Evolutionary conservation across 2,797 vertebrate genomes (phyloP).

Genomic region (Margarornis squamiger): DNA sequence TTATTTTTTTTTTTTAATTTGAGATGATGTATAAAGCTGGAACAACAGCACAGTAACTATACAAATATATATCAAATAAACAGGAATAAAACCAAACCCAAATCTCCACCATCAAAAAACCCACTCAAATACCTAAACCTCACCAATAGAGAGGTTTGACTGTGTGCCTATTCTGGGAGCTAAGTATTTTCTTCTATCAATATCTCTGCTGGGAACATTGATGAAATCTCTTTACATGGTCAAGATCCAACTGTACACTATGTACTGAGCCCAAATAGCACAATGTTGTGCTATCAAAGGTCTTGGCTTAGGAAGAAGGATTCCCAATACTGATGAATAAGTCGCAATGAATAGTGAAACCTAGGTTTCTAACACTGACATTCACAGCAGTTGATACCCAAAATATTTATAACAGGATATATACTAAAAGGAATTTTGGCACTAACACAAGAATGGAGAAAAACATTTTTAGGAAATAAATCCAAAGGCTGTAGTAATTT

Average conservation of each 20-base stretch:
- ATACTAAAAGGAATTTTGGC: neutral
- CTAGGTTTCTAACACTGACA: neutral
- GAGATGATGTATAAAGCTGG: neutral
- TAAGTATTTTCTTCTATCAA: neutral
- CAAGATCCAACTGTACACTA: neutral
- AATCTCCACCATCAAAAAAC: neutral
- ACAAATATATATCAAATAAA: neutral
- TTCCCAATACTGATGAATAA: neutral
- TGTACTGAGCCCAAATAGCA: neutral
- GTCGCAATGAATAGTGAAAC: neutral
- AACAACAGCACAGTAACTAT: neutral
- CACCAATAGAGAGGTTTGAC: neutral
- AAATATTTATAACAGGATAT: neutral
- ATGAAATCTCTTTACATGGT: neutral
- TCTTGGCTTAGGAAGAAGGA: neutral
- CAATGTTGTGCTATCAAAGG: neutral
- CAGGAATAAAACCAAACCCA: neutral
- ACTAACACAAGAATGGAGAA: neutral
- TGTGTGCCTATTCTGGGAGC: neutral
- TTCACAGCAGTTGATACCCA: neutral
- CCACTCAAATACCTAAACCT: fast-evolving
- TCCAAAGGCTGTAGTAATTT: neutral
- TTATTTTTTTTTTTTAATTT: neutral
- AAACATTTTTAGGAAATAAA: neutral
- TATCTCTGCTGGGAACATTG: neutral